Conservation (phyloP, 2,888 invertebrate genomes). For the Patella ulyssiponensis region DNA sequence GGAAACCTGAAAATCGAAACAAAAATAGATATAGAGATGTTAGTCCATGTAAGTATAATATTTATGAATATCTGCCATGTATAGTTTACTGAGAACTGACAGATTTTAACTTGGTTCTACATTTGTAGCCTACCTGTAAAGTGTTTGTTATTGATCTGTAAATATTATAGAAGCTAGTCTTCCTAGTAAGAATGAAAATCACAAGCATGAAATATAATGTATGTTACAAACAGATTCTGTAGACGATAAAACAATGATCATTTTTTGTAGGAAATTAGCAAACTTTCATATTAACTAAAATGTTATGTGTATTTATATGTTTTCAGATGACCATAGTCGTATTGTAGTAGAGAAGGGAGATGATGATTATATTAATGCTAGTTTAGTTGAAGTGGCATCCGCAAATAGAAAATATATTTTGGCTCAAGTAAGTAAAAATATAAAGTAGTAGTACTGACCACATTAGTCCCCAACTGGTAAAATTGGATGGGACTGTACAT, state of each 20-base stretch:
- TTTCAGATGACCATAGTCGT: constrained; percentile 86
- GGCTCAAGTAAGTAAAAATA: constrained; percentile 75
- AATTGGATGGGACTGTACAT: no score
- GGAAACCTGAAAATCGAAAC: constrained; percentile 83
- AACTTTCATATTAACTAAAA: not conserved
- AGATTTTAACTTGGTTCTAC: no score
- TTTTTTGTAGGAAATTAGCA: no score
- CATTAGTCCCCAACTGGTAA: no score
- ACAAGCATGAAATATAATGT: no score
- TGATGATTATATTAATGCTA: constrained; percentile 95
- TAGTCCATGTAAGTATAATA: constrained; percentile 80
- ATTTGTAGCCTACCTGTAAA: no score
- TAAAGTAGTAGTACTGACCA: no score
- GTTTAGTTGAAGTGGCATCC: constrained; percentile 86
- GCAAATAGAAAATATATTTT: constrained; percentile 92
- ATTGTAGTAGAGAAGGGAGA: constrained; percentile 80
- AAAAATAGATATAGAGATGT: constrained; percentile 96
- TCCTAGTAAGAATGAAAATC: not conserved
- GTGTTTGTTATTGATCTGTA: not conserved
- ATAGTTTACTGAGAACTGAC: no score
- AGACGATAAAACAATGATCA: no score
- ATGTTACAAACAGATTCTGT: no score
- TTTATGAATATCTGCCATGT: not conserved
- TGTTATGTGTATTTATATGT: constrained; percentile 20
- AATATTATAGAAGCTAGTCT: not conserved